Base-by-base conservation (phyloP, 1,140 invertebrate species). In the Bombus vancouverensis region DNA sequence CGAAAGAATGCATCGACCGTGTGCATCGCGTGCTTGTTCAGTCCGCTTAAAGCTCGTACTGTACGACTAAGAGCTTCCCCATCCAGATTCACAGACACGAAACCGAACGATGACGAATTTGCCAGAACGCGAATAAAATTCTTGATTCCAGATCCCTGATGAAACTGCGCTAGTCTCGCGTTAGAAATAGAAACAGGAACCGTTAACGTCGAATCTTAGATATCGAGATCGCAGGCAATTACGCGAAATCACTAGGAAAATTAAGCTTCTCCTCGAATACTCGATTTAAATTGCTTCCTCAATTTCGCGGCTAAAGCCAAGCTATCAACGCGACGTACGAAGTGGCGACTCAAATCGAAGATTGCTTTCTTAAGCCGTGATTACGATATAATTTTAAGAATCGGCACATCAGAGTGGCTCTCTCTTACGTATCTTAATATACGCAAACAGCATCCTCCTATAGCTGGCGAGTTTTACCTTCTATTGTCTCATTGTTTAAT, bases 251-350 rank as follows among this genome's bases (percentile, higher is more conserved):
- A 2, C n/a, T 34, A 25, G 62, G 86, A 78, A 81, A 83, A 81
- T 83, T 78, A 85, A 88, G 89, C 78, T 80, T 89, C 88, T 87
- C 80, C 32, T 25, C 39, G 81, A 28, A 91, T 89, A 91, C 72
- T 13, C 76, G 81, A 80, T 85, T 76, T 66, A 91, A 89, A 94
- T 94, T 93, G 90, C 91, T 94, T 95, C 92, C 92, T 90, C 89
- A 81, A 90, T 89, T 88, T 71, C 66, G 75, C 57, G 57, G 74
- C 22, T 65, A 73, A 87, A 81, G 77, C 44, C 68, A 88, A 53
- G 42, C 44, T 39, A 39, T 81, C 68, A 34, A 28, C 28, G 18
- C 15, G 68, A 66, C 37, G 65, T 28, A 15, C 32, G 34, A 70
- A 53, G 22, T 34, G n/a, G 65, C 80, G 70, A 81, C 59, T n/a